phyloP scores from a whole-genome alignment of 2,888 invertebrate genomes.

The Drosophila stalkeri region DNA sequence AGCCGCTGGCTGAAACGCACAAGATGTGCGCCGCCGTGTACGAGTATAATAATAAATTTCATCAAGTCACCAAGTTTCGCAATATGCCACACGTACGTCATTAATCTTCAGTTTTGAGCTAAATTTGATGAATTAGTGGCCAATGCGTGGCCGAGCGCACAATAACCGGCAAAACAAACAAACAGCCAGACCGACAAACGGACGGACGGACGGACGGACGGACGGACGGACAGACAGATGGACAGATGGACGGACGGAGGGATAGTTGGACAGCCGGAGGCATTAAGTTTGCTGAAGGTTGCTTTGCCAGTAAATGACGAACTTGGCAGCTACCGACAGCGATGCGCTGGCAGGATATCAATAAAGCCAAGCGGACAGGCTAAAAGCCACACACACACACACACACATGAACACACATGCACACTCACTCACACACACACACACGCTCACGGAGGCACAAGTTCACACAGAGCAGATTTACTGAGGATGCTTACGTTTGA shows the following conservation, averaged over 20 bases:
- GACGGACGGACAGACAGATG: conserved; percentile 28
- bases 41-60: conserved; percentile 72
- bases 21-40: conserved; percentile 25
- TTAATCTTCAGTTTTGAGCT: conserved; percentile 79
- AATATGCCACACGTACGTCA: conserved; percentile 79
- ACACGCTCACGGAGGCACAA: conserved; percentile 8
- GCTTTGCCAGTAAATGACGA: conserved; percentile 43
- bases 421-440: conserved; percentile 3
- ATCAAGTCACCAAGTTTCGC: conserved; percentile 79
- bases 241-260: conserved; percentile 44
- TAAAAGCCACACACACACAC: conserved; percentile 55
- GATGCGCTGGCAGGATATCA: conserved; percentile 65
- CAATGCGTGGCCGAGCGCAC: conserved; percentile 65
- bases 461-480: conserved; percentile 37
- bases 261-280: conserved; percentile 50
- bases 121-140: conserved; percentile 79
- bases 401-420: conserved; percentile 6
- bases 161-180: conserved; percentile 50
- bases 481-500: conserved; percentile 59
- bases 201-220: conserved; percentile 29
- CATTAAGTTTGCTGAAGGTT: conserved; percentile 63
- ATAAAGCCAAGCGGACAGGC: conserved; percentile 64
- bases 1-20: conserved; percentile 32
- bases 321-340: conserved; percentile 74
- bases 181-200: conserved; percentile 32